Evolutionary conservation across 1,140 invertebrate genomes (phyloP).

Genomic region (Ceratitis capitata): DNA sequence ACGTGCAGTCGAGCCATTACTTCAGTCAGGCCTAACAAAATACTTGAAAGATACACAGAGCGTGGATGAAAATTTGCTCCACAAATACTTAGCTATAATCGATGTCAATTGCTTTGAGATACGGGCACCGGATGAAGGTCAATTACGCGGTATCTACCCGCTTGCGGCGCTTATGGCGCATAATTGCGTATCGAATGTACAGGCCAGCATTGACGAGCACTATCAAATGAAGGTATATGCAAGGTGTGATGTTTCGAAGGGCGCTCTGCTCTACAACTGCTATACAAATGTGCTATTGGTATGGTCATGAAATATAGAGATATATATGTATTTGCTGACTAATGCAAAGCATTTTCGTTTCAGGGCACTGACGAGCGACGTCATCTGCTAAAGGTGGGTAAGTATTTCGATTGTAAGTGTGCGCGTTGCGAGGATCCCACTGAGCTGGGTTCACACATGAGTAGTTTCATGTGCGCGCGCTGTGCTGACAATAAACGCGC

Average conservation of each 20-base stretch:
- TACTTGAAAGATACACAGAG: constrained; percentile 54
- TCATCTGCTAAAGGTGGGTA: constrained; percentile 73
- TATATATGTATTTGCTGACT: background rate
- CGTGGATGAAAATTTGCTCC: constrained; percentile 68
- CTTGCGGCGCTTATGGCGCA: constrained; percentile 75
- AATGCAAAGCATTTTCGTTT: background rate
- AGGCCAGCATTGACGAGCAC: constrained; percentile 72
- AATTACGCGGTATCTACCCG: constrained; percentile 72
- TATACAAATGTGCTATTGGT: constrained; percentile 80
- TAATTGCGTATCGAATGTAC: constrained; percentile 74
- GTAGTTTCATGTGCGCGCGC: constrained; percentile 72
- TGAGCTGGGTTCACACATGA: constrained; percentile 75
- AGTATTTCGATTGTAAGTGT: constrained; percentile 79
- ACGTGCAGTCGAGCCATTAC: constrained; percentile 66
- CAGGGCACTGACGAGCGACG: constrained; percentile 74
- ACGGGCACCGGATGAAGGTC: constrained; percentile 67
- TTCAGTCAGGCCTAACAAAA: constrained; percentile 45
- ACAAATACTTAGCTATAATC: constrained; percentile 72
- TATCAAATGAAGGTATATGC: constrained; percentile 72
- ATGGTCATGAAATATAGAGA: constrained; percentile 1
- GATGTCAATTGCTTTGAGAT: constrained; percentile 78
- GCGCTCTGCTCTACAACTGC: constrained; percentile 75
- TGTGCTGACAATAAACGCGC: constrained; percentile 56
- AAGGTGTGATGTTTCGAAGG: constrained; percentile 70
- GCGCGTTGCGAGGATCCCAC: constrained; percentile 73